Base-by-base conservation (phyloP, 2,113 vertebrate species). In the Falco punctatus region DNA sequence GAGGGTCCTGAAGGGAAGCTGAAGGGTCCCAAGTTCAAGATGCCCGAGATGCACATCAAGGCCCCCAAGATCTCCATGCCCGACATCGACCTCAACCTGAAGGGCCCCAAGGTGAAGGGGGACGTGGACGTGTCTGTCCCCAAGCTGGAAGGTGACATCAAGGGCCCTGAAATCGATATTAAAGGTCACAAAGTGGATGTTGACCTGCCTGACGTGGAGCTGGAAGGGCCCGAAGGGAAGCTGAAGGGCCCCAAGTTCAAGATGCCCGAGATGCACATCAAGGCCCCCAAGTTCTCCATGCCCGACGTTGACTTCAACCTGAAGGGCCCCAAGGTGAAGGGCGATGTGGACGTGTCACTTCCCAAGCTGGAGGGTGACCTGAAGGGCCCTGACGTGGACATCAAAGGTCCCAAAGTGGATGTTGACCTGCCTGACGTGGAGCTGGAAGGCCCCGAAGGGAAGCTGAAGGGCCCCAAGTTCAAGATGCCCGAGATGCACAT, bases 21-120 rank as follows among this genome's bases (percentile, higher is more conserved):
- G 5, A 97, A 97, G 42, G 95, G 96, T 1, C 97, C 98, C 22
- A 97, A 97, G 58, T 96, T 98, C 54, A 97, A 97, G 83, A 94
- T 98, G 94, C 97, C 98, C 2, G 97, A 98, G 40, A 81, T 98
- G 54, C 49, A 97, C 66, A 82, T 98, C 69, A 97, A 97, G 5
- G 38, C 95, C 0, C 97, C 98, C 57, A 97, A 98, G 9, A 96
- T 98, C 38, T 98, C 97, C 26, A 97, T 97, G 98, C 96, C 96
- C 0, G 35, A 35, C 35, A 7, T 35, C 7, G 35, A 35, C 35
- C 7, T 35, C 35, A 35, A 35, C 35, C 72, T 98, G 54, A 98
- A 96, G n/a, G 96, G 97, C 1, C 97, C 35, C 35, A 35, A 35
- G 35, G 35, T 35, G 35, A 35, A 35, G 7, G 35, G 35, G 7